Evolutionary conservation across 2,888 invertebrate genomes (phyloP), one percentile per base, ranked within the genome.

Genomic region (Sclerodermus sp.): DNA sequence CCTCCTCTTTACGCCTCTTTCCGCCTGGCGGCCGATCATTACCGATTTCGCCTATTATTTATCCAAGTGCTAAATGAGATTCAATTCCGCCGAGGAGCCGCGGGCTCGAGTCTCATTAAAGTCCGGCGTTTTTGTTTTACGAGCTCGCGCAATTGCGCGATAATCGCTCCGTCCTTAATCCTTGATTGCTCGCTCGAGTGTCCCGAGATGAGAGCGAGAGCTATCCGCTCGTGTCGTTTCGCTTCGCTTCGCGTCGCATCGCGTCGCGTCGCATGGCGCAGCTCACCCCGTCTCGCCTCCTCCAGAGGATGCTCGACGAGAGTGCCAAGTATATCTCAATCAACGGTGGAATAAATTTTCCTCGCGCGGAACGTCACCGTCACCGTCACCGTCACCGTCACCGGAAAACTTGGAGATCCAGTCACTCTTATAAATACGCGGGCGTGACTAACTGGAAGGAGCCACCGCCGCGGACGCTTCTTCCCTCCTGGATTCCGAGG

Each of bases 111-210:
- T 50, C 62, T 67, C 64, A 62, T 66, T 64, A 64, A 64, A 53
- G 49, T 54, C 49, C 47, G 43, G 49, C 51, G 23, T 57, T 62
- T 59, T 64, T 57, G 67, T 67, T 62, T 62, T 42, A 43, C 17
- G 49, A 49, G 53, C 46, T 59, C 63, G 49, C 54, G 51, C 16
- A 36, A 44, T 64, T 58, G 50, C 55, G 53, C 58, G 64, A 60
- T 63, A 55, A 61, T 57, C 55, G 50, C 41, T 46, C 50, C 46
- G 53, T 61, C 53, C 53, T 58, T 58, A 58, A 60, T 62, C 57
- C 50, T 31, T 40, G 44, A 63, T 63, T 54, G 54, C 42, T 38
- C 4, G 23, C 23, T 23, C n/a, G 23, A 5, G 23, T 23, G 3
- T 23, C 23, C 8, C 4, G 23, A 23, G 23, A 8, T 23, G 3